Base-by-base conservation (phyloP, 2,888 invertebrate species). In the Trichopoda pennipes region DNA sequence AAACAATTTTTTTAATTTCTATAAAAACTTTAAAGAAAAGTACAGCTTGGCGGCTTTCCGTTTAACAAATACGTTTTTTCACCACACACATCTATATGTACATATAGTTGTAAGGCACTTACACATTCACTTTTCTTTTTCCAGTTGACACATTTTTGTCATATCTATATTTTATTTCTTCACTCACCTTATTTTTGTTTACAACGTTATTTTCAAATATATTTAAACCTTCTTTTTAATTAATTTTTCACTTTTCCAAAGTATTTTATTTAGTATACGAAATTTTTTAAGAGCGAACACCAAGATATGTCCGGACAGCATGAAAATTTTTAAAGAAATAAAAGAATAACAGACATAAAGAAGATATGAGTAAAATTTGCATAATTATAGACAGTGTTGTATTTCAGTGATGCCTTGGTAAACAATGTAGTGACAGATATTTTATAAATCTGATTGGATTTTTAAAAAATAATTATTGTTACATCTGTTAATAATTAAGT, bases 161-260 rank as follows among this genome's bases (percentile, higher is more conserved):
- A 42, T 38, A 63, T 70, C 66, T 75, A 28, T 53, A 21, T 60
- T 55, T 51, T 42, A 14, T 73, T 68, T 63, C 21, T 17, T 28
- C 68, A 82, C 82, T 82, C 82, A 82, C 82, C 82, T 82, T 75
- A 82, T 55, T 78, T 79, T 73, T 75, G 19, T 79, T 82, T 82
- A 79, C 63, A 79, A 70, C 74, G 35, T 66, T 77, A 77, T 77
- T 23, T 77, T 58, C 8, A 69, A 58, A 70, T 32, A 23, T 12
- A 38, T 38, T 12, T 6, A 38, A 28, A 28, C 2, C 23, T 28
- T 28, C 6, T 38, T 12, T n/a, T 51, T 51, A 44, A 17, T 19
- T 28, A 32, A 12, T 68, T 56, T 56, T 81, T 60, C 19, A 61
- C 53, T 73, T 63, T 17, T 60, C 60, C 47, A 32, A 55, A 55